Percentiles rank a stretch among this genome's conserved stretches.
Evolutionary conservation across 2,113 vertebrate genomes (phyloP).

Genomic region (Ammospiza nelsoni): DNA sequence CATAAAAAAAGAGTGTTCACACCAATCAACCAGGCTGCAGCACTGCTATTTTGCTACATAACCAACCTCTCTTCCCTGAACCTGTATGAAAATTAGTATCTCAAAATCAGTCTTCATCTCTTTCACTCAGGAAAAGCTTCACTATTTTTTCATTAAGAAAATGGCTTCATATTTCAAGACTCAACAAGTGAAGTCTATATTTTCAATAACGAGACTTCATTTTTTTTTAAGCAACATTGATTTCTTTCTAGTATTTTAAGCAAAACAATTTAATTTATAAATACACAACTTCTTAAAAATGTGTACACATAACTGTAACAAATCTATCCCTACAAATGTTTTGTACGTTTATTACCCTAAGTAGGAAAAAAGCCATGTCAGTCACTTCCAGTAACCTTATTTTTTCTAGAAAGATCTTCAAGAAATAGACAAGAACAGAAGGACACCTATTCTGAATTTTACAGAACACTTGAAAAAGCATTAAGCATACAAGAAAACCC

Average conservation of each 20-base stretch:
- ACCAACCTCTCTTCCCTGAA: not conserved
- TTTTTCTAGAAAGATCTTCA: not conserved
- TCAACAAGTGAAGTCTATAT: not conserved
- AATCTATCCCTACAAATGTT: not conserved
- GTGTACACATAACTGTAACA: rapidly evolving
- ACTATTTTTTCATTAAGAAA: not conserved
- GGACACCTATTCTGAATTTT: not conserved
- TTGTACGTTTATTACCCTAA: not conserved
- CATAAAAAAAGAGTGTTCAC: not conserved
- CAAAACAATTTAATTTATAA: not conserved
- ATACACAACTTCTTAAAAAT: not conserved
- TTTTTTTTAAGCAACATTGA: not conserved
- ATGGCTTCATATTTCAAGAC: not conserved
- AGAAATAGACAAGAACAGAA: not conserved
- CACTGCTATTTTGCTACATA: not conserved
- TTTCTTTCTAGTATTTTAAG: not conserved
- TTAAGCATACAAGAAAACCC: not conserved
- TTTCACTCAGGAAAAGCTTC: not conserved
- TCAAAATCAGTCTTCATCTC: not conserved
- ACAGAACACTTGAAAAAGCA: not conserved
- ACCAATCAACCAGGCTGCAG: not conserved
- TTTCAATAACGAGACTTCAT: not conserved
- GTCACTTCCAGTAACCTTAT: not conserved
- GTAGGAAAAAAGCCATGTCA: not conserved
- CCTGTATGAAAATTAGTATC: not conserved